Conservation (phyloP, 92 coral and sea anemone species). For the Zoanthus gigantus region DNA sequence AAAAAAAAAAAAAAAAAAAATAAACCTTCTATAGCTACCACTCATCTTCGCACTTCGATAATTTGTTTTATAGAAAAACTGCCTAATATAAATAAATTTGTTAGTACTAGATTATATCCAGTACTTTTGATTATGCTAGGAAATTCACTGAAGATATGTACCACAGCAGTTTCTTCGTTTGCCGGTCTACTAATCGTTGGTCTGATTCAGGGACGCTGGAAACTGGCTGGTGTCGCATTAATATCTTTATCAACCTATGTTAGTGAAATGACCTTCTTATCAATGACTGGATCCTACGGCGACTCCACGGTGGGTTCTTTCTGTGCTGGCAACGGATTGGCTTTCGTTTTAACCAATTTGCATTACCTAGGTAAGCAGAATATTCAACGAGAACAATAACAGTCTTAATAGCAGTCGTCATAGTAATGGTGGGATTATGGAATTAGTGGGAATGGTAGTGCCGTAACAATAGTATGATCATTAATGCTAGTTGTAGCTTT, state of each 20-base stretch:
- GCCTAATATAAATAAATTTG: no score
- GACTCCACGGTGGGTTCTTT: neutral
- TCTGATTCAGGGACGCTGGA: neutral
- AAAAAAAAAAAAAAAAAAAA: no score
- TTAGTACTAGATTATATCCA: no score
- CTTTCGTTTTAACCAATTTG: neutral
- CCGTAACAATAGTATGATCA: no score
- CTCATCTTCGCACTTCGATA: no score
- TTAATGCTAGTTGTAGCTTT: no score
- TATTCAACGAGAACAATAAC: no score
- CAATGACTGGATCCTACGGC: constrained; percentile 3
- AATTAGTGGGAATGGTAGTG: no score
- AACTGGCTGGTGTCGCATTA: constrained; percentile 11
- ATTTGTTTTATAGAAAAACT: no score
- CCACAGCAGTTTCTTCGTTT: neutral
- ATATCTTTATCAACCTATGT: neutral
- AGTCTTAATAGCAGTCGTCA: no score
- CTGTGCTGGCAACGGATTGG: constrained; percentile 1
- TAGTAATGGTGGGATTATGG: no score
- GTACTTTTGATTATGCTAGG: neutral
- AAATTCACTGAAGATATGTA: neutral
- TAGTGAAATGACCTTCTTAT: neutral
- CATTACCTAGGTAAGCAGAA: neutral
- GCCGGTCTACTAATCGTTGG: neutral
- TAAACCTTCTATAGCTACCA: no score